Evolutionary conservation across 2,888 invertebrate species (phyloP), one percentile per base, ranked within the genome.

Genomic region (Napeogenes sylphis): DNA sequence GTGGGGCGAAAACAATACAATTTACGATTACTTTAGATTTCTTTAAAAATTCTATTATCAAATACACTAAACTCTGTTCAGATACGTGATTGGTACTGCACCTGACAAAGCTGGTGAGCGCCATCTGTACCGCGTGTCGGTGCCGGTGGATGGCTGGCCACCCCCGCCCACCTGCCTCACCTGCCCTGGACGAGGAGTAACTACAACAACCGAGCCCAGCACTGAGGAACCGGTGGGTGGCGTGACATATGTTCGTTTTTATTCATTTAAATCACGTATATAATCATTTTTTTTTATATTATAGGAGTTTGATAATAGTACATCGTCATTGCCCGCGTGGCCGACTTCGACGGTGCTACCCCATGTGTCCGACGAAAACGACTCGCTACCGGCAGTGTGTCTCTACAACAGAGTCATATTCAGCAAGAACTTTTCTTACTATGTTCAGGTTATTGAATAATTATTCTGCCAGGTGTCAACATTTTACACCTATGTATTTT

Each of bases 11-110:
- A 10, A 8, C 42, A 42, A 42, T 42, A 42, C 3, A 2, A 10
- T 10, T 42, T 42, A 10, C 1, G 8, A 3, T 42, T 10, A 42
- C 10, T 42, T 6, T 42, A 10, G 10, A 42, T 10, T 42, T 42
- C 10, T 4, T 2, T 6, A 35, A 4, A 4, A 5, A 35, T 5
- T 1, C 42, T 10, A 42, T 42, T 3, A 10, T 42, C 42, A 42
- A 42, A 5, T 35, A 5, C 35, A 35, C 6, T 35, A 35, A 6
- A 35, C 35, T 35, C 6, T 21, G 47, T 53, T 5, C 59, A 73
- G 96, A 66, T 98, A 96, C 83, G 95, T 95, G 75, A 92, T 96
- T 71, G 96, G 95, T 46, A 95, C 96, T 5, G 94, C 94, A 2
- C 94, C 94, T 71, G 94, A 93, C 57, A 92, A 93, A 69, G 95